Conservation (phyloP, 1,140 invertebrate genomes). For the Hestina assimilis region DNA sequence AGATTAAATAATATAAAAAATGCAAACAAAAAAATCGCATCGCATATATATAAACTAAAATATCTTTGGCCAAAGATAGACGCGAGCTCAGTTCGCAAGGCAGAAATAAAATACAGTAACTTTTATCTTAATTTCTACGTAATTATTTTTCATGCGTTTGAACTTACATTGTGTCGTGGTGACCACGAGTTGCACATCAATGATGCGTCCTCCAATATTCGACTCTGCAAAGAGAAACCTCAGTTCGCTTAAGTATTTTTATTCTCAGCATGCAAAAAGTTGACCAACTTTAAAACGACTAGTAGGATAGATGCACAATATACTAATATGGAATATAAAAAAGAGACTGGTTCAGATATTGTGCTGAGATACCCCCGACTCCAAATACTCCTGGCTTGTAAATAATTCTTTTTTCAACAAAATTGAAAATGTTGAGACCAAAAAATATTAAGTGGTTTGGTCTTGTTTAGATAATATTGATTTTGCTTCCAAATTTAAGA, state of each 20-base stretch:
- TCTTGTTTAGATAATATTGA: too few species aligned
- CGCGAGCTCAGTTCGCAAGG: slow-evolving; percentile 35
- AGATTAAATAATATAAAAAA: background rate
- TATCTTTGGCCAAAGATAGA: slow-evolving; percentile 50
- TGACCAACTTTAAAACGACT: too few species aligned
- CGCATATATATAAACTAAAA: background rate
- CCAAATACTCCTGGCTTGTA: too few species aligned
- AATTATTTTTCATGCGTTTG: slow-evolving; percentile 13
- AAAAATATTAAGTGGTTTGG: too few species aligned
- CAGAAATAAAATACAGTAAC: slow-evolving; percentile 7
- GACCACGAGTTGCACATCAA: slow-evolving; percentile 94
- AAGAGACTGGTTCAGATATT: too few species aligned
- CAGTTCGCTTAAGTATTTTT: slow-evolving; percentile 24
- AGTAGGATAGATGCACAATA: too few species aligned
- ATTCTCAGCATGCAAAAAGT: slow-evolving; percentile 24
- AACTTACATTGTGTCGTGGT: slow-evolving; percentile 91
- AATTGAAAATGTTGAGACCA: too few species aligned
- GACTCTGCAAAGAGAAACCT: slow-evolving; percentile 84
- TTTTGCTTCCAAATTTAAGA: too few species aligned
- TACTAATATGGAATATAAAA: too few species aligned
- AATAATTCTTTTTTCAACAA: too few species aligned
- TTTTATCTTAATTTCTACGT: background rate
- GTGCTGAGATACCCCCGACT: too few species aligned
- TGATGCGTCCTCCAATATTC: slow-evolving; percentile 91
- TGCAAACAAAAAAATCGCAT: slow-evolving; percentile 11